Conservation (phyloP, 2,797 vertebrate species). For the Diceros bicornis region DNA sequence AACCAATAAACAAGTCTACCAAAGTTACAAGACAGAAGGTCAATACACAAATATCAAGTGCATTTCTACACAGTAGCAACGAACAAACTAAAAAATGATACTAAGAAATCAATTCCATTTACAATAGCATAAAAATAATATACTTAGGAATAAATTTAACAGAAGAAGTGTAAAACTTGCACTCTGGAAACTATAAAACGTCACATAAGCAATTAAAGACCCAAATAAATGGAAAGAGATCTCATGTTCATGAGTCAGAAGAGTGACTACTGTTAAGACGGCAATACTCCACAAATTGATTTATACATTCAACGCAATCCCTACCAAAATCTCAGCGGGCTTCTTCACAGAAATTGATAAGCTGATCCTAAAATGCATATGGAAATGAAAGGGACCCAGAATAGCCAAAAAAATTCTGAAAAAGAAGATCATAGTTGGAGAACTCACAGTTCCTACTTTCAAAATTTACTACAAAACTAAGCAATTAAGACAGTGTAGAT, state of each 20-base stretch:
- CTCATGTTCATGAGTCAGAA: background rate
- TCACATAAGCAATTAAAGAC: background rate
- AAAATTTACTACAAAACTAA: background rate
- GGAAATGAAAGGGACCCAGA: background rate
- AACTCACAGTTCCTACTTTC: background rate
- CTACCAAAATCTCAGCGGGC: background rate
- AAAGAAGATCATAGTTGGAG: background rate
- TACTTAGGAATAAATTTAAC: background rate
- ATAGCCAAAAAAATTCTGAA: background rate
- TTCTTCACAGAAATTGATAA: background rate
- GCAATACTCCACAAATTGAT: background rate
- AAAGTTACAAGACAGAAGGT: background rate
- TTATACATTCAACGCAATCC: background rate
- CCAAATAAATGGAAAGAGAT: background rate
- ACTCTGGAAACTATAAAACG: background rate
- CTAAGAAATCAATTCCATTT: background rate
- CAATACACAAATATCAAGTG: background rate
- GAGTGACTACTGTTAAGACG: background rate
- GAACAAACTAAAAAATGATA: background rate
- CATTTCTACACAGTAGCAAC: background rate
- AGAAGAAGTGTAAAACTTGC: background rate
- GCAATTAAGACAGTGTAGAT: background rate
- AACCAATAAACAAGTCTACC: background rate
- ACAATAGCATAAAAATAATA: background rate
- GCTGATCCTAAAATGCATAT: background rate